phyloP scores from a whole-genome alignment of 2,797 vertebrate species.

The Aphelocoma californica region DNA sequence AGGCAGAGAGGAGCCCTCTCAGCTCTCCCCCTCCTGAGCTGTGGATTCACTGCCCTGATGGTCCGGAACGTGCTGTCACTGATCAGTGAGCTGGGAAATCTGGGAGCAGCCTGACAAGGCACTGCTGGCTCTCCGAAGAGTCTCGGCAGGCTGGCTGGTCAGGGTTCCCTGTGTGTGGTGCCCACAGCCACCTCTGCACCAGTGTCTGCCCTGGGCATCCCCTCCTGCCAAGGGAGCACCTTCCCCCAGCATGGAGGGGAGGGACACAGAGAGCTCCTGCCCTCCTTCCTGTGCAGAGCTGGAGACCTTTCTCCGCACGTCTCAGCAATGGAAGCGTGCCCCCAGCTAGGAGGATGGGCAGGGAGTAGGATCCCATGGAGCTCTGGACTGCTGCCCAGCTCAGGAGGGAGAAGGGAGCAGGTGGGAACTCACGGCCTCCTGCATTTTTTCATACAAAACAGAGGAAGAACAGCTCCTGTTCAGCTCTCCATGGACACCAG shows the following conservation, averaged over 20 bases:
- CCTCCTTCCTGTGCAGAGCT: neutral
- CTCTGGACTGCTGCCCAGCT: neutral
- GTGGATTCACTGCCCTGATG: neutral
- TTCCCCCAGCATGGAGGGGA: rapidly evolving
- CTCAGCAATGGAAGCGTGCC: neutral
- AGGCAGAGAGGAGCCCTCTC: neutral
- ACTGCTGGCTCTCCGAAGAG: neutral
- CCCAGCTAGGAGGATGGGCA: neutral
- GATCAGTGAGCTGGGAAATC: conserved; percentile 27
- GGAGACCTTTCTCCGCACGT: neutral
- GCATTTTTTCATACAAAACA: rapidly evolving
- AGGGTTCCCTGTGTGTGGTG: neutral
- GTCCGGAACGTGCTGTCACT: neutral
- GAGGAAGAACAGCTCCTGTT: neutral
- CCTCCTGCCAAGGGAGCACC: neutral
- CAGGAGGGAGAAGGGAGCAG: neutral
- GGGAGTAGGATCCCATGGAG: rapidly evolving
- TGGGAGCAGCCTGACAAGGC: neutral
- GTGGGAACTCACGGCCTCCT: neutral
- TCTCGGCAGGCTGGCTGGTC: neutral
- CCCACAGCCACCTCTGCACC: neutral
- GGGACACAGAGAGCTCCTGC: neutral
- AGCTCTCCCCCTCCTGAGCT: neutral
- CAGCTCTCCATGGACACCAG: neutral
- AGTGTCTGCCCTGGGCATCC: neutral